Conservation (phyloP, 2,797 vertebrate species). For the Dicrostonyx torquatus region DNA sequence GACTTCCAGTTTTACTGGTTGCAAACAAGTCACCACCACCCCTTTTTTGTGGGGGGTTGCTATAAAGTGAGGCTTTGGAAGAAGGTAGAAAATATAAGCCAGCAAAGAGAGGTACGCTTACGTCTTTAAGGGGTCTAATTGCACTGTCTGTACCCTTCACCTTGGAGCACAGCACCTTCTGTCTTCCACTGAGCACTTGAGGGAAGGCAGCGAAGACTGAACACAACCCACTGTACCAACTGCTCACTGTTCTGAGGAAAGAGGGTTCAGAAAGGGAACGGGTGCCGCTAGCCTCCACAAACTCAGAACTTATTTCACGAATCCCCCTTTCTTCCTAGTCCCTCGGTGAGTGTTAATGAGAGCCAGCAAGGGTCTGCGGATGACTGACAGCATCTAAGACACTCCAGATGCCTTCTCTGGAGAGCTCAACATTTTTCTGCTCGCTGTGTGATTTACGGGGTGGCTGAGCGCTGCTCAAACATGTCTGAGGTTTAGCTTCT, state of each 20-base stretch:
- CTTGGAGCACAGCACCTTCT: not conserved
- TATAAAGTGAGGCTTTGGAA: not conserved
- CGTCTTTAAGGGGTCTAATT: not conserved
- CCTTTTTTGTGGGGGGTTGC: not conserved
- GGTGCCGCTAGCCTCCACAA: not conserved
- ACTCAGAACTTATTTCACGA: not conserved
- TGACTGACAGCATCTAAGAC: constrained; percentile 40
- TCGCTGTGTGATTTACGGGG: constrained; percentile 51
- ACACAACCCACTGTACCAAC: not conserved
- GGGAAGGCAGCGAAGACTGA: not conserved
- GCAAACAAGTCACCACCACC: not conserved
- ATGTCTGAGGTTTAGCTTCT: constrained; percentile 16
- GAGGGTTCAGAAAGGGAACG: not conserved
- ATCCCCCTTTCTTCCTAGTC: not conserved
- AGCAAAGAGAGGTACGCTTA: not conserved
- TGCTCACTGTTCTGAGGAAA: not conserved
- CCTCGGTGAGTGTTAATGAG: not conserved
- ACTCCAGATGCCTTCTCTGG: constrained; percentile 36
- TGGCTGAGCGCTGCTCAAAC: not conserved
- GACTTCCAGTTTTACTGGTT: not conserved
- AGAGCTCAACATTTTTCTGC: constrained; percentile 22
- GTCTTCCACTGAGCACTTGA: not conserved
- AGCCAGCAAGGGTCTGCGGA: constrained; percentile 7
- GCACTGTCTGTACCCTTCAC: not conserved
- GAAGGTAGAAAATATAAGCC: not conserved